Conservation (phyloP, 1,140 invertebrate species). For the Centruroides sculpturatus region DNA sequence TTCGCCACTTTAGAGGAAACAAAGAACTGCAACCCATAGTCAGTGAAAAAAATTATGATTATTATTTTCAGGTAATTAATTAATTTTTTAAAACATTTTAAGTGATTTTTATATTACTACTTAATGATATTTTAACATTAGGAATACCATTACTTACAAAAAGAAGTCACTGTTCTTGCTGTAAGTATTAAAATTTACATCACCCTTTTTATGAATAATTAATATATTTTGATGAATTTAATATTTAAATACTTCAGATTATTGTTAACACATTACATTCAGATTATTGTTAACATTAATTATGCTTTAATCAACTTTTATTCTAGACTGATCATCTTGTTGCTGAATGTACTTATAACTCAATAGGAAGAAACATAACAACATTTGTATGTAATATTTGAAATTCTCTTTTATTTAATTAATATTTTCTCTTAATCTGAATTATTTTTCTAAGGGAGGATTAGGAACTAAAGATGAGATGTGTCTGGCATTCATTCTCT, state of each 20-base stretch:
- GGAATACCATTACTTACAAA: too few species aligned
- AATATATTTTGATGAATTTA: too few species aligned
- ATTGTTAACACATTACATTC: too few species aligned
- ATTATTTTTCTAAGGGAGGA: slow-evolving; percentile 38
- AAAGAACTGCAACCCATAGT: slow-evolving; percentile 56
- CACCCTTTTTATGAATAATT: too few species aligned
- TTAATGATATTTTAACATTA: too few species aligned
- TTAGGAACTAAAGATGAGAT: slow-evolving; percentile 69
- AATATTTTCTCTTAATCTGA: background rate
- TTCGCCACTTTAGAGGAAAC: slow-evolving; percentile 61
- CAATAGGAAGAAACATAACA: slow-evolving; percentile 11
- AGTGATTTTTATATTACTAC: too few species aligned
- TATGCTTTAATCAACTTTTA: background rate
- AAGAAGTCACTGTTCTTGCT: too few species aligned
- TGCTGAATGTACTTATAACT: slow-evolving; percentile 19
- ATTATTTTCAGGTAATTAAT: slow-evolving; percentile 46
- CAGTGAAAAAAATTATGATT: slow-evolving; percentile 55
- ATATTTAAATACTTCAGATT: too few species aligned
- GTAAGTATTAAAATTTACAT: too few species aligned
- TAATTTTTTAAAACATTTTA: too few species aligned
- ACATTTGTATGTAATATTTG: slow-evolving; percentile 11
- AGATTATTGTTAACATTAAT: too few species aligned
- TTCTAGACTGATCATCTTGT: slow-evolving; percentile 17
- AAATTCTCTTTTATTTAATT: background rate
- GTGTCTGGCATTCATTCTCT: slow-evolving; percentile 65